Percentiles rank a stretch among this genome's conserved stretches.
phyloP scores from a whole-genome alignment of 2,797 vertebrate species.

The Xenopus petersii region DNA sequence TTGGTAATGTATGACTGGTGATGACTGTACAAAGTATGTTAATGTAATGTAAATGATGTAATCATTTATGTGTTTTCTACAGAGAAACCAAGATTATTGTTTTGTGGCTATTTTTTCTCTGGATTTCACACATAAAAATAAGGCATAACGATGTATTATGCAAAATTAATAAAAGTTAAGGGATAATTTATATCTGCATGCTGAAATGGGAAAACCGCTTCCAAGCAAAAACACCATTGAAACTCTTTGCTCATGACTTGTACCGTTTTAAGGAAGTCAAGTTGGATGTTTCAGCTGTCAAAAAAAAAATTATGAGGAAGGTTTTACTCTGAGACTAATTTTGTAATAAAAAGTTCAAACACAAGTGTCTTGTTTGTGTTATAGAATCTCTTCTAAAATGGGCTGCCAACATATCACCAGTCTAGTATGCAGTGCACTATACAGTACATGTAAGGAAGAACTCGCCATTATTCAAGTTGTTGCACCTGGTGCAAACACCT shows the following conservation, averaged over 20 bases:
- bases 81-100: conserved; percentile 72
- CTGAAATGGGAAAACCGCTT: conserved; percentile 65
- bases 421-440: too few relatives aligned
- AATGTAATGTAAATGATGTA: conserved; percentile 82
- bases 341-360: conserved; percentile 29
- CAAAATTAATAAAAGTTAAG: conserved; percentile 76
- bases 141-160: conserved; percentile 71
- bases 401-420: too few relatives aligned
- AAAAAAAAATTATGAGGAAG: conserved; percentile 34
- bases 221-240: conserved; percentile 57
- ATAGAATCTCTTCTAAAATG: too few relatives aligned
- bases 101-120: conserved; percentile 67
- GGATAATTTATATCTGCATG: conserved; percentile 79
- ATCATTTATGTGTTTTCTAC: conserved; percentile 82
- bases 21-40: conserved; percentile 80
- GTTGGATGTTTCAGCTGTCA: conserved; percentile 40
- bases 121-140: conserved; percentile 65
- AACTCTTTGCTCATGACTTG: conserved; percentile 48
- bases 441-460: too few relatives aligned
- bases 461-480: too few relatives aligned
- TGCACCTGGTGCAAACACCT: too few relatives aligned
- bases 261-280: conserved; percentile 22
- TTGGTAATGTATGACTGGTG: conserved; percentile 77
- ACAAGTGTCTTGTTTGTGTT: background rate
- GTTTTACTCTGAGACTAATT: conserved; percentile 40